Evolutionary conservation across 2,113 vertebrate genomes (phyloP).

Genomic region (Mormyrus iriodes): DNA sequence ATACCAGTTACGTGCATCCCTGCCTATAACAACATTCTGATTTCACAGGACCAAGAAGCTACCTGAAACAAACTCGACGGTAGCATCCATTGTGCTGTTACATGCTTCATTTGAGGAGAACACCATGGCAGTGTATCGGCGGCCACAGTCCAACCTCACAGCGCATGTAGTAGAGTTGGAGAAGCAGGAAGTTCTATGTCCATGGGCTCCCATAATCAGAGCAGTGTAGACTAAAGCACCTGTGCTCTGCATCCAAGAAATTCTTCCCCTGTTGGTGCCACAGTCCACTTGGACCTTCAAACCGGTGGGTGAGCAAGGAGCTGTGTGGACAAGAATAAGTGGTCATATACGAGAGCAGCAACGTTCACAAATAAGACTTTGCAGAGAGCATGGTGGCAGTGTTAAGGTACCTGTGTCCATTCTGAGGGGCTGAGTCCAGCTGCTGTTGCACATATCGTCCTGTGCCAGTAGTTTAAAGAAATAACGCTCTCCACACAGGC

Average conservation of each 20-base stretch:
- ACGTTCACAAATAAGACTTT: background rate
- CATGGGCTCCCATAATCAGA: conserved; percentile 40
- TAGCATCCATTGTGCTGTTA: conserved; percentile 44
- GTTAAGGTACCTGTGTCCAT: conserved; percentile 49
- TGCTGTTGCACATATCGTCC: conserved; percentile 52
- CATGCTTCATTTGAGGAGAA: conserved; percentile 49
- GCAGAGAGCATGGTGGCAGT: background rate
- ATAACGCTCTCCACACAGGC: conserved; percentile 48
- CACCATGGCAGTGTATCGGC: conserved; percentile 48
- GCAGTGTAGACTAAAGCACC: conserved; percentile 48
- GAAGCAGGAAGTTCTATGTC: conserved; percentile 44
- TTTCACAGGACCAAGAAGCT: conserved; percentile 7
- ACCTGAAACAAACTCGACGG: conserved; percentile 54
- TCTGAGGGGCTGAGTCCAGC: conserved; percentile 31
- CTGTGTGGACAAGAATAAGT: conserved; percentile 37
- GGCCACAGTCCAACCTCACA: conserved; percentile 50
- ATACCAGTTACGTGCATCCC: background rate
- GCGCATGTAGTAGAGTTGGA: conserved; percentile 50
- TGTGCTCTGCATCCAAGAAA: conserved; percentile 48
- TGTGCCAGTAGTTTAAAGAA: conserved; percentile 33
- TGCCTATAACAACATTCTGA: background rate
- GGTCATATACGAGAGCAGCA: background rate
- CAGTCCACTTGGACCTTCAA: conserved; percentile 47
- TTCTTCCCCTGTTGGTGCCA: conserved; percentile 42
- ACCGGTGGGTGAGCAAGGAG: conserved; percentile 55